phyloP scores from a whole-genome alignment of 2,888 invertebrate genomes.

The Listrodromus nycthemerus region DNA sequence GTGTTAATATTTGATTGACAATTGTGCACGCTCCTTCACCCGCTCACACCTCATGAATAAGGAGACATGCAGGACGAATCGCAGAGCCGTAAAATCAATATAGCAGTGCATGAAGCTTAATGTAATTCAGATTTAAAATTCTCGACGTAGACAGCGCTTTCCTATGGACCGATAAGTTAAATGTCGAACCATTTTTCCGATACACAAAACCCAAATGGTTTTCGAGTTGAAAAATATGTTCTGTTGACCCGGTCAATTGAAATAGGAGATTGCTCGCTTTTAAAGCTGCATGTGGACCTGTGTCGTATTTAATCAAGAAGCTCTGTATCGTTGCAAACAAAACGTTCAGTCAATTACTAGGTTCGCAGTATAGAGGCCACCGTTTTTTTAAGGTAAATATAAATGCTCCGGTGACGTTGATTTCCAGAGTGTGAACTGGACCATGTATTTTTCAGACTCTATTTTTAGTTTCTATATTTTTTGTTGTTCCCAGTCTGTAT shows the following conservation, averaged over 20 bases:
- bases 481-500: slow-evolving; percentile 14
- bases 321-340: slow-evolving; percentile 27
- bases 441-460: slow-evolving; percentile 15
- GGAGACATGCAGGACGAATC: no score
- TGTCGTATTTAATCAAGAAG: slow-evolving; percentile 13
- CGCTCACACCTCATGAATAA: no score
- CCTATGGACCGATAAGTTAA: not conserved
- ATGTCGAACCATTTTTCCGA: not conserved
- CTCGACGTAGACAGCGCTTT: no score
- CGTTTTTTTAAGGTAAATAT: slow-evolving; percentile 26
- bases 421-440: slow-evolving; percentile 28
- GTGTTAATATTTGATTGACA: no score
- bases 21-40: no score
- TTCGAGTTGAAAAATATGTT: slow-evolving; percentile 7
- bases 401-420: slow-evolving; percentile 42
- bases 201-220: not conserved
- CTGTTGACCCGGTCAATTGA: slow-evolving; percentile 34
- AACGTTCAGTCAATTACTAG: slow-evolving; percentile 43
- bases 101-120: no score
- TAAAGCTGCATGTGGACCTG: slow-evolving; percentile 1
- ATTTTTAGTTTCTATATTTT: slow-evolving; percentile 41
- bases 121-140: no score
- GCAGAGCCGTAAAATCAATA: no score
- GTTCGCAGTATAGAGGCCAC: slow-evolving; percentile 24
- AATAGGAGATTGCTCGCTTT: slow-evolving; percentile 29